Base-by-base conservation (phyloP, 2,113 vertebrate genomes). In the Larimichthys crocea region DNA sequence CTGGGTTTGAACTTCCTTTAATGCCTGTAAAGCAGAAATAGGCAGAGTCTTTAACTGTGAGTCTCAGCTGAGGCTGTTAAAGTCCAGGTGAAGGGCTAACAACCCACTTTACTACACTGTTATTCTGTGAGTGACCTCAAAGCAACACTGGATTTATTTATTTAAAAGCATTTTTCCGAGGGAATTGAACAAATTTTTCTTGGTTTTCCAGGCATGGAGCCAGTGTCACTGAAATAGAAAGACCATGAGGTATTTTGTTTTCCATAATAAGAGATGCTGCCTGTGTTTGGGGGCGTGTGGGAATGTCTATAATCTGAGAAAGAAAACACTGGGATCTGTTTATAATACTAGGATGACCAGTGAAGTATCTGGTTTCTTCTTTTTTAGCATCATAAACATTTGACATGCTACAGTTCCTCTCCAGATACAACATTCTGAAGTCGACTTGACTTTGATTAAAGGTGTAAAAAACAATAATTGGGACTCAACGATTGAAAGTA, bases 201-300 rank as follows among this genome's bases (percentile, higher is more conserved):
- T 76, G 73, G 86, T 85, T 93, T 94, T 94, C 92, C 88, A 91
- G 91, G 88, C 89, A 87, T 65, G 26, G 49, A 89, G 91, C 90
- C 93, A 92, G 83, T 67, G 86, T 72, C 83, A 77, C 80, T 86
- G 74, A 86, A 90, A 88, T 79, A 83, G 75, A 90, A 52, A 83
- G 71, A 89, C 59, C 75, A 29, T 86, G 68, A 90, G 78, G 61
- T 90, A 85, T 89, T 89, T 86, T 68, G 87, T 88, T 92, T 91
- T 91, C 87, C 87, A 85, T 77, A 80, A 84, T 84, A 85, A 84
- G 64, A 87, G 75, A 86, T 74, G 69, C 72, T 75, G 69, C 71
- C 48, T 70, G 75, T 87, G 80, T 83, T 83, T 86, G 66, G 71
- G 60, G 73, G 40, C 66, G 64, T 90, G 88, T 93, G 90, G 86